Conservation (phyloP, 1,140 invertebrate genomes). For the Leguminivora glycinivorella region DNA sequence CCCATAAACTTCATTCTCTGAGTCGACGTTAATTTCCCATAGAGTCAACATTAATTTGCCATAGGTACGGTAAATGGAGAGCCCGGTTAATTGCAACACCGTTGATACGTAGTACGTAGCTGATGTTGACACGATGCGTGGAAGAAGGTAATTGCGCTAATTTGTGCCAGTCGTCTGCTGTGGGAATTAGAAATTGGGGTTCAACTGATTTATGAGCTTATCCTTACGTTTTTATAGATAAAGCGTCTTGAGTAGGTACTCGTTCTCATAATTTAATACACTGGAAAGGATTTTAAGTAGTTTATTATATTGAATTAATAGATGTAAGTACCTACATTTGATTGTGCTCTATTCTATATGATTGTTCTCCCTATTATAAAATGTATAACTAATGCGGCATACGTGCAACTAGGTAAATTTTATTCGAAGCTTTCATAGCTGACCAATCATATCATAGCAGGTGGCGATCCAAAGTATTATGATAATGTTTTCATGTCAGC, state of each 20-base stretch:
- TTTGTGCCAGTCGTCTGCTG: slow-evolving; percentile 44
- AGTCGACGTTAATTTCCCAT: slow-evolving; percentile 5
- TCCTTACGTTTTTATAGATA: background rate
- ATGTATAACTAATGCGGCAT: no score
- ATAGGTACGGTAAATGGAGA: slow-evolving; percentile 23
- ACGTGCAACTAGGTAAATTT: background rate
- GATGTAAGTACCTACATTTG: no score
- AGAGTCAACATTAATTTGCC: slow-evolving; percentile 17
- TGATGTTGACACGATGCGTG: slow-evolving; percentile 42
- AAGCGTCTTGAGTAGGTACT: no score
- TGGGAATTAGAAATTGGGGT: slow-evolving; percentile 37
- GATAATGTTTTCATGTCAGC: background rate
- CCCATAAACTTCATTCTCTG: background rate
- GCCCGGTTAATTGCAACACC: slow-evolving; percentile 45
- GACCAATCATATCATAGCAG: background rate
- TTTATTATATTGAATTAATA: no score
- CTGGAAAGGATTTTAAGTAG: no score
- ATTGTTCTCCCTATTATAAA: no score
- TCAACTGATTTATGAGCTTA: background rate
- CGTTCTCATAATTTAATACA: no score
- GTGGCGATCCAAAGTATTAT: background rate
- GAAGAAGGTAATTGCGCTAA: slow-evolving; percentile 51
- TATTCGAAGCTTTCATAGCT: background rate
- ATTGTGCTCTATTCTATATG: no score
- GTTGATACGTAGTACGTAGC: slow-evolving; percentile 39